Evolutionary conservation across 2,888 invertebrate genomes (phyloP), one percentile per base, ranked within the genome.

Genomic region (Metellina segmentata): DNA sequence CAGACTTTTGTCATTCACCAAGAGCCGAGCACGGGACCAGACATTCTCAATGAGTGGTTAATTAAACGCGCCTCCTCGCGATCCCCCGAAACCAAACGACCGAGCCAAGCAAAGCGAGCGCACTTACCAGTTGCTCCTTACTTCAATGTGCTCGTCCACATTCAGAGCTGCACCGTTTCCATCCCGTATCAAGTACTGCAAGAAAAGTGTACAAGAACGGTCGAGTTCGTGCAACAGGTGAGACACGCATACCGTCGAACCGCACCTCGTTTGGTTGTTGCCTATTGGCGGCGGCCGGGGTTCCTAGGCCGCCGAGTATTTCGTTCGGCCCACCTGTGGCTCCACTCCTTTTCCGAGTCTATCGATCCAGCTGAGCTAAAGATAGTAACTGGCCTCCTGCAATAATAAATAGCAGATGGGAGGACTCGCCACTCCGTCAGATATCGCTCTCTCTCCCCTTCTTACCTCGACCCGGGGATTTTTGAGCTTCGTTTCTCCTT

Each of bases 341-440:
- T 88, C 88, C 81, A 34, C 72, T 85, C 75, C 85, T 34, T 74
- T 53, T 53, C 19, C 19, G 69, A n/a, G 52, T n/a, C 49, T 74
- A 88, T 88, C 88, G 88, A 88, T 88, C 88, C 81, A 16, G 19
- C 48, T 20, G 88, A 19, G 87, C 88, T 88, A 88, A 88, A 88
- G 81, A 88, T 88, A 88, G 88, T 88, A 88, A 88, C 88, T 16
- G 74, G 69, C 74, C 88, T 88, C 88, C 81, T 74, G 88, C 81
- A 81, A 88, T 88, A 88, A 88, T 88, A 88, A 88, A 88, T 88
- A 81, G 81, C 88, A 81, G 74, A 81, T 81, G 88, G 87, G 70
- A 8, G 61, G 85, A 48, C 78, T 52, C 61, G 52, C 87, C 79
- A 88, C 72, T 87, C 87, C 79, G 87, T 87, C 87, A 81, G 88